Percentiles rank a stretch among this genome's conserved stretches.
phyloP scores from a whole-genome alignment of 2,113 vertebrate genomes.

The Peromyscus californicus region DNA sequence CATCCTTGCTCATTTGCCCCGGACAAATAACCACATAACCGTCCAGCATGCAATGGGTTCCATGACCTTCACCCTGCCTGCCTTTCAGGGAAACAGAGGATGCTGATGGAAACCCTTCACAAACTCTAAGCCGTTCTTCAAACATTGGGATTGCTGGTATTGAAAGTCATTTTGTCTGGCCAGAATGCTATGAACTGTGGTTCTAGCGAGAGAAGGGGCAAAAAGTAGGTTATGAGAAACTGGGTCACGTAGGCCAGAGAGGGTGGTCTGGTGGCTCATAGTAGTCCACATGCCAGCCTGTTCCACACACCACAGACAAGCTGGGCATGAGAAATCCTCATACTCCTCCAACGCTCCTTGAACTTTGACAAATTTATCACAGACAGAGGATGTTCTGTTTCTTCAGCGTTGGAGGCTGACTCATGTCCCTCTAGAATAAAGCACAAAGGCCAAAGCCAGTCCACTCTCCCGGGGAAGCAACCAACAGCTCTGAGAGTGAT shows the following conservation, averaged over 20 bases:
- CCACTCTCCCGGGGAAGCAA: background rate
- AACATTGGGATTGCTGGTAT: background rate
- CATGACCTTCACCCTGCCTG: background rate
- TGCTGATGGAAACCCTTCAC: background rate
- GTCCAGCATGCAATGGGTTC: background rate
- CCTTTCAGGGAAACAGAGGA: background rate
- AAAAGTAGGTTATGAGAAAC: conserved; percentile 24
- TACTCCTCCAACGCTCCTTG: background rate
- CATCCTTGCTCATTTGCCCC: background rate
- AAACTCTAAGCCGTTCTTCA: background rate
- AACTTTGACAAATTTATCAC: background rate
- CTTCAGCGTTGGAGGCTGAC: background rate
- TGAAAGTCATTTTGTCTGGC: background rate
- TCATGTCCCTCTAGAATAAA: background rate
- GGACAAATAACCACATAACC: background rate
- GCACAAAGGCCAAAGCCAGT: background rate
- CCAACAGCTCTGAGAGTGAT: background rate
- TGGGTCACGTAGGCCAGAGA: accelerated
- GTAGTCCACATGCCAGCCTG: background rate
- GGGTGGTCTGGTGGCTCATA: background rate
- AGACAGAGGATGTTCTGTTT: background rate
- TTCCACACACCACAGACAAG: background rate
- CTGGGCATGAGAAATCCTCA: background rate
- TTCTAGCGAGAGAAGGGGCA: background rate
- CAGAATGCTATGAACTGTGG: background rate